phyloP scores from a whole-genome alignment of 1,140 invertebrate species.

The Brachystomella parvula region DNA sequence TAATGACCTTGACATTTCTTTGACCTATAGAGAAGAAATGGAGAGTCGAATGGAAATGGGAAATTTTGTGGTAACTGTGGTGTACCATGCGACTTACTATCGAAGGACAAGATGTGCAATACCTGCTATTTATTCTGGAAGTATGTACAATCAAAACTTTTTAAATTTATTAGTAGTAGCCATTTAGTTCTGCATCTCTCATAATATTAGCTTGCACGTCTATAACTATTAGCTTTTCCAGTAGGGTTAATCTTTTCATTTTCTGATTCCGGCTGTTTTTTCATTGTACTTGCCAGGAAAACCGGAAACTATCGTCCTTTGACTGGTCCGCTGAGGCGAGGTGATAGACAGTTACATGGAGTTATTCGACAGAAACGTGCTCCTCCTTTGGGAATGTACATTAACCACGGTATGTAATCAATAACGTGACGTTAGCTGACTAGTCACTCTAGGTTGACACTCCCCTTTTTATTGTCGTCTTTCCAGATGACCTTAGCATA shows the following conservation, averaged over 20 bases:
- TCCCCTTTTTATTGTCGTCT: not conserved
- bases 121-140: constrained; percentile 59
- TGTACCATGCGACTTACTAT: constrained; percentile 60
- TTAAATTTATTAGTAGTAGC: constrained; percentile 16
- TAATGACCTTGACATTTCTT: not conserved
- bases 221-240: no score
- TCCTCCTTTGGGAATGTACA: constrained; percentile 90
- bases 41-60: not conserved
- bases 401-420: constrained; percentile 58
- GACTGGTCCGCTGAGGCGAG: constrained; percentile 52
- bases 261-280: no score
- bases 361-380: constrained; percentile 75
- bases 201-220: not conserved
- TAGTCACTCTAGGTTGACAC: no score
- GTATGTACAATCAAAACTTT: constrained; percentile 33
- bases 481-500: constrained; percentile 72
- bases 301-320: constrained; percentile 60
- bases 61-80: constrained; percentile 64
- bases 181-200: not conserved
- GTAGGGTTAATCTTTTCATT: no score
- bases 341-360: constrained; percentile 34
- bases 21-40: constrained; percentile 20
- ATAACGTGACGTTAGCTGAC: not conserved
- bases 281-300: constrained; percentile 38
- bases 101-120: constrained; percentile 66